These are phyloP conservation scores for Dipodomys merriami DNA, from an alignment of 2,113 vertebrate species.

Conservation along the genomic window DNA sequence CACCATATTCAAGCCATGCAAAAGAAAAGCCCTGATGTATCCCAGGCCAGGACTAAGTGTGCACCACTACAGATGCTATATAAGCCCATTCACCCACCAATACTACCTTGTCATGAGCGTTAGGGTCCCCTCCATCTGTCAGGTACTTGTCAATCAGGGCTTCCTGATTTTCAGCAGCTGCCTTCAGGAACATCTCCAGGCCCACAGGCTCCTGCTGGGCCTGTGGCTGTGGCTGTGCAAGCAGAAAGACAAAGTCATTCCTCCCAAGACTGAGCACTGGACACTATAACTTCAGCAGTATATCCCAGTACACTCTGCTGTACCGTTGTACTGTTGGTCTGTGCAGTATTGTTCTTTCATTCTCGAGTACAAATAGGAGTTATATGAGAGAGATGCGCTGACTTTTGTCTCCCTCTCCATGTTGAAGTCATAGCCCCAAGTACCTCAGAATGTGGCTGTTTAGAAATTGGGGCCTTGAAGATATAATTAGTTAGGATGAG, in stretches of 20 bases:
- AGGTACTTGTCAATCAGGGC: conserved; percentile 89
- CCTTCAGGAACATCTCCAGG: conserved; percentile 85
- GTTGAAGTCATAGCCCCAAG: background rate
- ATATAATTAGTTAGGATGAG: background rate
- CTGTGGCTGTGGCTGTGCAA: background rate
- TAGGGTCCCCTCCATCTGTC: conserved; percentile 86
- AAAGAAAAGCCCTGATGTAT: background rate
- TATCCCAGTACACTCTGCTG: background rate
- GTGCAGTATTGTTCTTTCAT: background rate
- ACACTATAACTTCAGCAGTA: rapidly evolving
- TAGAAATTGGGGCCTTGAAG: background rate
- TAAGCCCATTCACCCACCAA: rapidly evolving
- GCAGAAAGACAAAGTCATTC: background rate
- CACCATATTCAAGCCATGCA: rapidly evolving
- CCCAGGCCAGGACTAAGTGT: background rate
- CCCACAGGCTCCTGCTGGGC: conserved; percentile 77
- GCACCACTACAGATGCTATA: no score
- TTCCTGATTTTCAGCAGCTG: conserved; percentile 88
- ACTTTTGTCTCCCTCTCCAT: background rate
- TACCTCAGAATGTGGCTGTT: background rate
- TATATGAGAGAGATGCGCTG: no score
- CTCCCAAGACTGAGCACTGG: background rate
- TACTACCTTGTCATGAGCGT: conserved; percentile 85
- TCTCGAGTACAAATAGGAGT: background rate
- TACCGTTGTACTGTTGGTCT: background rate